These are phyloP conservation scores for Platycercus adscitus DNA, from an alignment of 2,113 vertebrate genomes.

Conservation along the genomic window DNA sequence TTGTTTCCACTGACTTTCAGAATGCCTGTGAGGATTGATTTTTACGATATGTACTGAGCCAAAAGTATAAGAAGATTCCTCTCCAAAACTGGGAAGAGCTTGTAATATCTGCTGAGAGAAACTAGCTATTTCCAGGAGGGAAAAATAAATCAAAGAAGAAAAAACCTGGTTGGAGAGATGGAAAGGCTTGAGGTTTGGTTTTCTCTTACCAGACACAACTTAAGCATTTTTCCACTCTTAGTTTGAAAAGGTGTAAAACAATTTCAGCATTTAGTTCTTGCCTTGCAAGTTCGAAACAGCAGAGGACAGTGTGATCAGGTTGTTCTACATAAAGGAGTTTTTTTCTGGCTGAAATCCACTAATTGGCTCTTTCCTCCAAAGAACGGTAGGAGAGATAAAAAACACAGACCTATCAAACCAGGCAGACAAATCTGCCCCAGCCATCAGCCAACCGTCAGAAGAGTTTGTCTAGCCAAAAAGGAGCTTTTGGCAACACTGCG, in stretches of 20 bases:
- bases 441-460: neutral
- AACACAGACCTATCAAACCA: neutral
- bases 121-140: neutral
- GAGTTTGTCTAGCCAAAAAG: neutral
- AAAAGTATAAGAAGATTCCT: neutral
- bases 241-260: neutral
- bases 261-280: neutral
- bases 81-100: neutral
- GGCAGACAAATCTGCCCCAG: neutral
- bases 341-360: neutral
- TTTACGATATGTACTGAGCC: neutral
- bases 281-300: neutral
- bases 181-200: neutral
- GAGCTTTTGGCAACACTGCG: fast-evolving
- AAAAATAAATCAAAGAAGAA: neutral
- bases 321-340: neutral
- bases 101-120: neutral
- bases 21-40: neutral
- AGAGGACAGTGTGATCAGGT: fast-evolving
- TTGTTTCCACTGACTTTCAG: neutral
- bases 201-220: neutral
- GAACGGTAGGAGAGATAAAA: neutral
- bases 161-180: neutral
- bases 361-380: neutral
- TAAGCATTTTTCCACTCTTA: neutral